Evolutionary conservation across 2,888 invertebrate species (phyloP), one percentile per base, ranked within the genome.

Genomic region (Eupithecia insigniata): DNA sequence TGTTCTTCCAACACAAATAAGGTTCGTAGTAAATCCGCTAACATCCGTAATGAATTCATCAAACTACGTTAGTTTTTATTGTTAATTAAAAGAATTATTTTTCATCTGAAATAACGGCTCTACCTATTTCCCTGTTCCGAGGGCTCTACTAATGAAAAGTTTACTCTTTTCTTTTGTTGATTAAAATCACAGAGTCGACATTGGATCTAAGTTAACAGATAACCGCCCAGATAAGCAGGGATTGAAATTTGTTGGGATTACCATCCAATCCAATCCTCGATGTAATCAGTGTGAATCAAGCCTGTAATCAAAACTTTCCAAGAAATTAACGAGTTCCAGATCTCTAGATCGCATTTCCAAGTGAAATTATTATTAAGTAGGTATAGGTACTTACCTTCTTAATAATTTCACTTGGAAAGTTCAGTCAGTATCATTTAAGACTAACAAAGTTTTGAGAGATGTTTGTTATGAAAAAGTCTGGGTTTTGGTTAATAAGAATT

Each of bases 301-400:
- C 39, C 66, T 32, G 61, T 64, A 46, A 69, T 69, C 68, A 69
- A 70, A 71, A 67, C 58, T 71, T 74, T 30, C 36, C 43, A 58
- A 72, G 58, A 73, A 70, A 67, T 77, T 70, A 67, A 70, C 68
- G 55, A 64, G 73, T 65, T 66, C 28, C 39, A 28, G 65, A 61
- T 69, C 8, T 66, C 22, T 61, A 68, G 51, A 46, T 62, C 55
- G 12, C 36, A 58, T 66, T 65, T 61, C 39, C 22, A 30, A 66
- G 61, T 61, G 26, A 46, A 43, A 66, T 55, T 68, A 61, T 64
- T 67, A 39, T n/a, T n/a, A n/a, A n/a, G n/a, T n/a, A n/a, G n/a
- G n/a, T n/a, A n/a, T n/a, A n/a, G n/a, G n/a, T n/a, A n/a, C n/a
- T n/a, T n/a, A n/a, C n/a, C n/a, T n/a, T n/a, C n/a, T n/a, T n/a